phyloP scores from a whole-genome alignment of 1,140 invertebrate genomes.

The Pachyrhynchus sulphureomaculatus region DNA sequence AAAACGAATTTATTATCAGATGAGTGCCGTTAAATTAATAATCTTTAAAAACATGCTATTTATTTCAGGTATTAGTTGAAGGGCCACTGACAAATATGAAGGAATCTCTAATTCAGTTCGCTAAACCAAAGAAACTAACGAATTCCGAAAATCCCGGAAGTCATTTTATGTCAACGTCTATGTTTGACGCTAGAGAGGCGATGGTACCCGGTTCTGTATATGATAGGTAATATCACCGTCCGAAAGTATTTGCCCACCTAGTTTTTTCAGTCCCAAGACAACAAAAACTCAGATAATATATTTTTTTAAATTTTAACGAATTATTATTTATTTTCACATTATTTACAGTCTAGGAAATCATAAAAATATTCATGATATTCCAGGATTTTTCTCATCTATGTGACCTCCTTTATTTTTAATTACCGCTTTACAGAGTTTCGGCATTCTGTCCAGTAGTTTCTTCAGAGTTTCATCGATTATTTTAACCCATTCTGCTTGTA shows the following conservation, averaged over 20 bases:
- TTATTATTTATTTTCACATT: too few relatives aligned
- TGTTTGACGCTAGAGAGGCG: conserved; percentile 89
- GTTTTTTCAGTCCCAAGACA: neutral
- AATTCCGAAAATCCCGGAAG: conserved; percentile 94
- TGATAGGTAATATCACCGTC: conserved; percentile 58
- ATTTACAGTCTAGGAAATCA: too few relatives aligned
- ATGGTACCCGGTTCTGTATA: conserved; percentile 85
- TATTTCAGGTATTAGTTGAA: conserved; percentile 73
- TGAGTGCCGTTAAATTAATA: neutral
- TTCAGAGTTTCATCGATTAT: too few relatives aligned
- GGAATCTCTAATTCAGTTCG: conserved; percentile 95
- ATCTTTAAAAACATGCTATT: too few relatives aligned
- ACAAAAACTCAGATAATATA: too few relatives aligned
- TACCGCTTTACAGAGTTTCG: too few relatives aligned
- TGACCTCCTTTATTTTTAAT: too few relatives aligned
- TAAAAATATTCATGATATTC: too few relatives aligned
- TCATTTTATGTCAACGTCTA: conserved; percentile 95
- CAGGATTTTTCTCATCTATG: too few relatives aligned
- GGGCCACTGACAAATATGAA: conserved; percentile 97
- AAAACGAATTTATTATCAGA: neutral
- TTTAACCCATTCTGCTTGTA: too few relatives aligned
- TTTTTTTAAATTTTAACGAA: neutral
- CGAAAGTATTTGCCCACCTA: too few relatives aligned
- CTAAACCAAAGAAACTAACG: conserved; percentile 93
- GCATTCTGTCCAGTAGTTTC: too few relatives aligned